Base-by-base conservation (phyloP, 2,888 invertebrate species). In the Sesia apiformis region DNA sequence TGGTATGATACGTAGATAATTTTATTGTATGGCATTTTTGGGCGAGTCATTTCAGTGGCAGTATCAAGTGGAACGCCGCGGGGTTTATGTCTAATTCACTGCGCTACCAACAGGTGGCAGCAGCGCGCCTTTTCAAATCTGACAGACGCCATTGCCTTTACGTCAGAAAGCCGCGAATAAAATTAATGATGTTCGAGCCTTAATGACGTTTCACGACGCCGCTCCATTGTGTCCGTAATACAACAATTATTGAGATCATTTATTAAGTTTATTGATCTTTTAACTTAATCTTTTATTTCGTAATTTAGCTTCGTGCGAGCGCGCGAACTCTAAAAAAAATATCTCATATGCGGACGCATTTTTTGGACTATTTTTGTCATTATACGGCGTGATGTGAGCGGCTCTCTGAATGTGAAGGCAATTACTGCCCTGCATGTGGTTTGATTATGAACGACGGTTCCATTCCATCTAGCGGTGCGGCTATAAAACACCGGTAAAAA, bases 211-310 rank as follows among this genome's bases (percentile, higher is more conserved):
- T 83, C 84, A 84, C 88, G 85, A 86, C 80, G 88, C 88, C 87
- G 86, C 84, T 52, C 88, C 86, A 89, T 89, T 89, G 89, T 89
- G 81, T 78, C 83, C 83, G 87, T 89, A 89, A 88, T 89, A 86
- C 86, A 89, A 89, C 89, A 88, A 89, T 88, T 89, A 89, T 88
- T 89, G 84, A 89, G 89, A 89, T 88, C 88, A 89, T 89, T 89
- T 89, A 88, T 89, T 88, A 89, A 88, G 88, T 89, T 89, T 89
- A 89, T 89, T 89, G 89, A 88, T 89, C 88, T 88, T 88, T 89
- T 88, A 88, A 87, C 79, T 88, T 88, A 88, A 89, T 89, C 89
- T 89, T 89, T 89, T 89, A 88, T 89, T 88, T 89, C 84, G 88
- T 89, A 88, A 89, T 89, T 89, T 88, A 85, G 84, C 81, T 88